A percentile compares a stretch with the other conserved stretches of the same genome.
Evolutionary conservation across 2,113 vertebrate species (phyloP).

Genomic region (Glareola pratincola): DNA sequence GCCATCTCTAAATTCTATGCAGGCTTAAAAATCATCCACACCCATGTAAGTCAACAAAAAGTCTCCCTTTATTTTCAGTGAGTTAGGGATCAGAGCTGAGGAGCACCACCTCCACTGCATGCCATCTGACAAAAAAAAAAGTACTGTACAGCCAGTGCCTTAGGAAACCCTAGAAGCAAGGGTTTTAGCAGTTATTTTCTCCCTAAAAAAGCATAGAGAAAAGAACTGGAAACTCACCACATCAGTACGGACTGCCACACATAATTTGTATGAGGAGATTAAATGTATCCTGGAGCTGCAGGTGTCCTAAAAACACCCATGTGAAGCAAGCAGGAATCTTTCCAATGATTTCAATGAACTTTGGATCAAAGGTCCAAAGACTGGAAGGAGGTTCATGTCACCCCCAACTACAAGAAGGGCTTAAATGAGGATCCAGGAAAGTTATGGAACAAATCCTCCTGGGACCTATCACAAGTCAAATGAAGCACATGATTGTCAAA

Average conservation of each 20-base stretch:
- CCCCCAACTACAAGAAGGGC: not conserved
- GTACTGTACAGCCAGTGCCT: not conserved
- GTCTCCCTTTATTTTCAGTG: not conserved
- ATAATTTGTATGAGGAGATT: not conserved
- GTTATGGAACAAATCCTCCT: not conserved
- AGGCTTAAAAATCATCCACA: not conserved
- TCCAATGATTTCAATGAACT: not conserved
- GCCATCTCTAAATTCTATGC: not conserved
- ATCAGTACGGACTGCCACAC: fast-evolving
- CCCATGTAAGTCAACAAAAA: fast-evolving
- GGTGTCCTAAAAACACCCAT: not conserved
- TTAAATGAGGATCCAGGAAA: not conserved
- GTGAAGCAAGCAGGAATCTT: not conserved
- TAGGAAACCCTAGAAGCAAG: not conserved
- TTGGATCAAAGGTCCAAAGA: not conserved
- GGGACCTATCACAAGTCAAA: not conserved
- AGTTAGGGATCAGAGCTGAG: not conserved
- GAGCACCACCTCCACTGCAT: not conserved
- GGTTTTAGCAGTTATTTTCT: not conserved
- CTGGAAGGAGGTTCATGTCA: not conserved
- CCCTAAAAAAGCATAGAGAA: not conserved
- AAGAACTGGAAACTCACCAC: not conserved
- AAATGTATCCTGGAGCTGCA: not conserved
- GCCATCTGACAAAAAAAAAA: not conserved
- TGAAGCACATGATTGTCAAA: not conserved